A percentile compares a stretch with the other conserved stretches of the same genome.
These are phyloP conservation scores for Apostichopus californicus DNA, from an alignment of 35 echinoderm and acorn worm genomes.

Conservation along the genomic window DNA sequence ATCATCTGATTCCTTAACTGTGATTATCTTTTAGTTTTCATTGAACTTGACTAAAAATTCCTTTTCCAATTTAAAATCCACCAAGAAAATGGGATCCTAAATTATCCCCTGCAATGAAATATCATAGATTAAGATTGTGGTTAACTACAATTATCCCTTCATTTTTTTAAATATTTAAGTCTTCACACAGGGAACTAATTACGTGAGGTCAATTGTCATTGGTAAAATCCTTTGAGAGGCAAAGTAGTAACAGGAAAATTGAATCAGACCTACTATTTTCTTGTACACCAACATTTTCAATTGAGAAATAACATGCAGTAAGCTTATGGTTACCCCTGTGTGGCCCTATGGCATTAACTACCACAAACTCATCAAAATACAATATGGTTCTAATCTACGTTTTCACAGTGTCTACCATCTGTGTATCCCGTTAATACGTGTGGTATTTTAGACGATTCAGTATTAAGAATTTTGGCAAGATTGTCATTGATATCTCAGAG, in stretches of 20 bases:
- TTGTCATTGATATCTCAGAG: background rate
- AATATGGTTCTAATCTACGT: background rate
- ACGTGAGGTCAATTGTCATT: background rate
- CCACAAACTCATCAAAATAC: too few species aligned
- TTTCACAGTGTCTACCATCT: too few species aligned
- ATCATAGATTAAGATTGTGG: slow-evolving; percentile 14
- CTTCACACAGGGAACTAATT: slow-evolving; percentile 29
- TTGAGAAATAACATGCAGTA: slow-evolving; percentile 37
- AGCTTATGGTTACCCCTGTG: slow-evolving; percentile 51
- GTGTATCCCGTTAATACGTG: too few species aligned
- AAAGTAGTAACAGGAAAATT: slow-evolving; percentile 28
- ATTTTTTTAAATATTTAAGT: slow-evolving; percentile 7
- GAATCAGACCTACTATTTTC: background rate
- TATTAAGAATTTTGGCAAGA: too few species aligned
- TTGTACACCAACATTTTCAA: slow-evolving; percentile 41
- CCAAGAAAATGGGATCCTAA: background rate
- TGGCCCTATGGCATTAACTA: background rate
- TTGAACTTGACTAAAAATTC: too few species aligned
- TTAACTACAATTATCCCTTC: slow-evolving; percentile 26
- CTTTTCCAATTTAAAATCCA: too few species aligned
- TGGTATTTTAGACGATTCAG: too few species aligned
- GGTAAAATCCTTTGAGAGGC: slow-evolving; percentile 34
- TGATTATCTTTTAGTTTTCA: too few species aligned
- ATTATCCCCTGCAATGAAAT: slow-evolving; percentile 17
- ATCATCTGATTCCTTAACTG: too few species aligned